phyloP scores from a whole-genome alignment of 2,797 vertebrate genomes.

The Phaenicophaeus curvirostris region DNA sequence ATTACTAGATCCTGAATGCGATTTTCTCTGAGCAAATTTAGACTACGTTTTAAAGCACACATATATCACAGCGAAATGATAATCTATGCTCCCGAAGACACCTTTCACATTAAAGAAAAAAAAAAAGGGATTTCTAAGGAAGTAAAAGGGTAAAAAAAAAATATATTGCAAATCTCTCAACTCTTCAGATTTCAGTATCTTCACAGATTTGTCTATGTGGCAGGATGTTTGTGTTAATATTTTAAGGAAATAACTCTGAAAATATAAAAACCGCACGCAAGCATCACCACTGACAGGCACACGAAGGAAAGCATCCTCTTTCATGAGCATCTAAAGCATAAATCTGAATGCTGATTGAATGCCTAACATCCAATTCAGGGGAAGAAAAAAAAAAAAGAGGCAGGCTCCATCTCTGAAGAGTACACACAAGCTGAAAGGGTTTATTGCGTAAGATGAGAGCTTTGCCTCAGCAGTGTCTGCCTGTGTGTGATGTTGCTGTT shows the following conservation, averaged over 20 bases:
- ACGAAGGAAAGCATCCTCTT: not conserved
- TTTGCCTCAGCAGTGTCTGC: not conserved
- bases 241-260: slow-evolving; percentile 8
- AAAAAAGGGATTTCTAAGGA: not conserved
- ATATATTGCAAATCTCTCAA: slow-evolving; percentile 20
- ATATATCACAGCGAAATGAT: slow-evolving; percentile 22
- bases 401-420: slow-evolving; percentile 4
- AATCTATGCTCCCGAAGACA: slow-evolving; percentile 33
- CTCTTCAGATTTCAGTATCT: slow-evolving; percentile 20
- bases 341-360: slow-evolving; percentile 36
- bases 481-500: not conserved
- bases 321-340: slow-evolving; percentile 24
- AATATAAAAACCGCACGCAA: not conserved
- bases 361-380: not conserved
- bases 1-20: not conserved
- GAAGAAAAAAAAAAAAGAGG: not conserved
- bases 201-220: not conserved
- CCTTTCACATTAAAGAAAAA: not conserved
- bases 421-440: not conserved
- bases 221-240: not conserved
- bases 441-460: not conserved
- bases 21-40: slow-evolving; percentile 47
- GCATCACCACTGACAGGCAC: slow-evolving; percentile 3
- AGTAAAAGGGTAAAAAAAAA: slow-evolving; percentile 52
- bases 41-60: slow-evolving; percentile 25